Evolutionary conservation across 2,113 vertebrate genomes (phyloP).

Genomic region (Chamaetylas fuelleborni): DNA sequence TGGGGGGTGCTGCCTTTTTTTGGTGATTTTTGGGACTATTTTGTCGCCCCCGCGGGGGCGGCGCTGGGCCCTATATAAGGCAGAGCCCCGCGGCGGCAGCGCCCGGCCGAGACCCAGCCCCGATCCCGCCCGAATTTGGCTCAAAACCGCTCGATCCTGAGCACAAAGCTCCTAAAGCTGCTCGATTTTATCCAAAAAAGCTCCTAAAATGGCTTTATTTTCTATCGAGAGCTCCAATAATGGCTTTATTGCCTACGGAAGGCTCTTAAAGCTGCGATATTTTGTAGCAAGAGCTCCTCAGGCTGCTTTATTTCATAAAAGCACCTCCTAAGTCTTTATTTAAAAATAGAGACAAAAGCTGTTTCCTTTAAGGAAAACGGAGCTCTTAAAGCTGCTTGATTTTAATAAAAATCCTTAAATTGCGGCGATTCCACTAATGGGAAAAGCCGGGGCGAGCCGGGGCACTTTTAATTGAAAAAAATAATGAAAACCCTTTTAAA

Average conservation of each 20-base stretch:
- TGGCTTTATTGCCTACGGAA: accelerated
- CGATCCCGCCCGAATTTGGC: background rate
- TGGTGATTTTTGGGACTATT: background rate
- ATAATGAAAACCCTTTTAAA: background rate
- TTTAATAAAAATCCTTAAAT: background rate
- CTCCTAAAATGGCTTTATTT: background rate
- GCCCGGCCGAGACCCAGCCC: background rate
- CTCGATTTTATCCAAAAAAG: background rate
- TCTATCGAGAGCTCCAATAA: accelerated
- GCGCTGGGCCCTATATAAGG: accelerated
- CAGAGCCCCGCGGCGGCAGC: background rate
- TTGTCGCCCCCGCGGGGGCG: background rate
- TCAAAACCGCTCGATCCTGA: background rate
- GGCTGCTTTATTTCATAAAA: background rate
- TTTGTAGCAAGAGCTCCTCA: accelerated
- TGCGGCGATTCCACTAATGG: background rate
- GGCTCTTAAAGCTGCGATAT: background rate
- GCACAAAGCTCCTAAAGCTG: background rate
- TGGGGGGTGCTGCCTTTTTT: background rate
- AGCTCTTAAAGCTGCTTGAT: background rate
- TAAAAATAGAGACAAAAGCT: background rate
- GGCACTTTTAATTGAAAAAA: background rate
- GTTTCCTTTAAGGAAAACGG: background rate
- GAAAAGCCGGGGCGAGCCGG: background rate
- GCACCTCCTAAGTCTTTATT: background rate